These are phyloP conservation scores for Vulpes vulpes DNA, from an alignment of 2,113 vertebrate species.

Conservation along the genomic window DNA sequence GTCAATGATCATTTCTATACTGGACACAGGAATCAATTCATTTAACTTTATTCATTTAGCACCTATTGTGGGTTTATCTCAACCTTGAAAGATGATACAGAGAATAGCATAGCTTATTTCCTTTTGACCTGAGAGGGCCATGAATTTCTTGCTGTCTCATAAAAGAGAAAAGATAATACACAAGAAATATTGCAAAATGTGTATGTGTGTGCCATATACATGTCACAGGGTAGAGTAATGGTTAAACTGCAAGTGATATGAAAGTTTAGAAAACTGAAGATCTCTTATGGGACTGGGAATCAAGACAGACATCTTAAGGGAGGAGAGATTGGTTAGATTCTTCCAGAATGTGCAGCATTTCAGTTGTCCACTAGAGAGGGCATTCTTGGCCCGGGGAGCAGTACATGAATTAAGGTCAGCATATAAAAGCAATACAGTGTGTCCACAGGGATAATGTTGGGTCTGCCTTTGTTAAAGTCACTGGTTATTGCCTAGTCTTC, in stretches of 20 bases:
- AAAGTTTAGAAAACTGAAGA: background rate
- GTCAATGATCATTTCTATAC: background rate
- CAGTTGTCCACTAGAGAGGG: background rate
- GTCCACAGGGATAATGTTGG: background rate
- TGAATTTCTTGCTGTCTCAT: background rate
- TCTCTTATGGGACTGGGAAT: background rate
- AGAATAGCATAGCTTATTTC: background rate
- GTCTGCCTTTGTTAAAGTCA: background rate
- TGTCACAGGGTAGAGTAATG: background rate
- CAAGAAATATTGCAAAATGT: background rate
- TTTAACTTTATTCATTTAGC: constrained; percentile 1
- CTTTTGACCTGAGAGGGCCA: background rate
- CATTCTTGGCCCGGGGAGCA: background rate
- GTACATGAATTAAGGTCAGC: background rate
- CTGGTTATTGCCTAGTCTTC: background rate
- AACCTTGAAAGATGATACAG: background rate
- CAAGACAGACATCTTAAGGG: background rate
- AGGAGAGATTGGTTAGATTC: background rate
- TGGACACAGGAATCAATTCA: background rate
- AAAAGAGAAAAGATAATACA: background rate
- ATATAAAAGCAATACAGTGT: background rate
- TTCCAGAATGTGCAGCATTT: background rate
- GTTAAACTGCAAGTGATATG: background rate
- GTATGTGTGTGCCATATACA: background rate
- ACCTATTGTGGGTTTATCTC: background rate